These are phyloP conservation scores for Diglossa cyanea DNA, from an alignment of 2,797 vertebrate genomes.

Conservation along the genomic window DNA sequence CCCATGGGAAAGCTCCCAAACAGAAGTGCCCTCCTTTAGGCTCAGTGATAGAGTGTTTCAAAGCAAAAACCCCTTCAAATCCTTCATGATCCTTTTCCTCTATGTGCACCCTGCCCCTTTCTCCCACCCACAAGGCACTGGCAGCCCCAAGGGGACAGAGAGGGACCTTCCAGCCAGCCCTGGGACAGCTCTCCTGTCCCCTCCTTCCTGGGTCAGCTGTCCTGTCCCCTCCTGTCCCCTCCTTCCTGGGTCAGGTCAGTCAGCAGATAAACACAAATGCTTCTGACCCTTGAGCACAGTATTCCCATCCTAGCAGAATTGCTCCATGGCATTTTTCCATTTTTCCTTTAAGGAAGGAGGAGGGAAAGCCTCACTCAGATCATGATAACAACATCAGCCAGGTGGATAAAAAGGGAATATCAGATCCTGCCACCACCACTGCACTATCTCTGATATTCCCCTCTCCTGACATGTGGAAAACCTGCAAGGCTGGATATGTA, in stretches of 20 bases:
- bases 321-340: neutral
- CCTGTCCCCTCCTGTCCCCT: neutral
- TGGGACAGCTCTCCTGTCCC: neutral
- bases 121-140: accelerated
- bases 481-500: neutral
- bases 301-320: neutral
- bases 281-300: neutral
- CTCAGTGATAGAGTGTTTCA: neutral
- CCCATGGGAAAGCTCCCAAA: neutral
- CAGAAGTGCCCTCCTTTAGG: accelerated
- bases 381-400: neutral
- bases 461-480: neutral
- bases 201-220: neutral
- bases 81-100: neutral
- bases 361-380: neutral
- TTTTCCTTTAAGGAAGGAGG: neutral
- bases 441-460: neutral
- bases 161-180: neutral
- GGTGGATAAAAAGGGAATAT: neutral
- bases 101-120: accelerated
- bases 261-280: neutral
- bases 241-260: neutral
- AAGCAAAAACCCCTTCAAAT: neutral
- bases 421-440: neutral
- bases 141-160: neutral